These are phyloP conservation scores for Rhegmatorhina hoffmannsi DNA, from an alignment of 2,113 vertebrate species.

Conservation along the genomic window DNA sequence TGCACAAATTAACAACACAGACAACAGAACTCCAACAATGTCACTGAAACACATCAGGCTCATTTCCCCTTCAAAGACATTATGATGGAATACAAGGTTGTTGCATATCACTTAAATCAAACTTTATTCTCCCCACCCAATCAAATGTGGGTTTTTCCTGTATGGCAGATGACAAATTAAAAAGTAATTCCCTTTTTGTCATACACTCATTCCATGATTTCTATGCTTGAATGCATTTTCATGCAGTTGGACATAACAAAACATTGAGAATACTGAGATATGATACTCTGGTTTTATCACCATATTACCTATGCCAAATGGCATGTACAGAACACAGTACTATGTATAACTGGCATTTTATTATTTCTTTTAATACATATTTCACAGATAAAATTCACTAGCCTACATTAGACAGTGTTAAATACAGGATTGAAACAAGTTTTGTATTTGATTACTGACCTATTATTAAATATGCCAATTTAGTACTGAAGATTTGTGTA, in stretches of 20 bases:
- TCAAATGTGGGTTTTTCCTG: accelerated
- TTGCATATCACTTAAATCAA: slow-evolving; percentile 13
- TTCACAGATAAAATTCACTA: neutral
- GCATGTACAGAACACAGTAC: neutral
- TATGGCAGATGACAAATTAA: neutral
- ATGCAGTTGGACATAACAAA: neutral
- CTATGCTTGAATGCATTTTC: neutral
- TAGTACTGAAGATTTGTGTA: neutral
- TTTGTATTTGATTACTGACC: neutral
- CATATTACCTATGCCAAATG: neutral
- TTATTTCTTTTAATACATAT: neutral
- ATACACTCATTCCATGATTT: neutral
- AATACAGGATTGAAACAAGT: neutral
- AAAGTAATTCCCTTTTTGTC: slow-evolving; percentile 39
- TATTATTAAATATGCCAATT: neutral
- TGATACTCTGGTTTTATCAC: neutral
- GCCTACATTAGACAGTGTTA: neutral
- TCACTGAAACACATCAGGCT: neutral
- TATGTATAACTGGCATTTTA: neutral
- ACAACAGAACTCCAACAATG: neutral
- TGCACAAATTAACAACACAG: neutral
- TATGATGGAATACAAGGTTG: neutral
- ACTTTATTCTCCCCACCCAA: neutral
- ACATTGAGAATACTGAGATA: neutral
- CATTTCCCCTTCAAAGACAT: neutral